Base-by-base conservation (phyloP, 2,113 vertebrate species). In the Menidia beryllina region DNA sequence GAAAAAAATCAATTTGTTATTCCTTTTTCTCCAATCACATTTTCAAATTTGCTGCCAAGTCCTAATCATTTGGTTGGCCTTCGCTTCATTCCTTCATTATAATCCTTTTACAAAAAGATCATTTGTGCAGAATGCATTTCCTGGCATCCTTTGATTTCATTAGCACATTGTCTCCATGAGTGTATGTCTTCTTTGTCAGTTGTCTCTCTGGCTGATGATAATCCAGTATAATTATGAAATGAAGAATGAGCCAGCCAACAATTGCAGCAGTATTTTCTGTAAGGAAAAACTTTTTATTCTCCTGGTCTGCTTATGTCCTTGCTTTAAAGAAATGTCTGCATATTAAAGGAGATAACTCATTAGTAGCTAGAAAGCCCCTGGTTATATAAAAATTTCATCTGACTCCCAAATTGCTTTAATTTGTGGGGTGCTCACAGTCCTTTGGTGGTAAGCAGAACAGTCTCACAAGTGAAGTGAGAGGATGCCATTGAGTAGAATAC, bases 201-300 rank as follows among this genome's bases (percentile, higher is more conserved):
- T 89, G 80, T 71, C 75, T 88, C 77, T 86, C 84, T 45, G 60
- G 88, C 85, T 89, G 88, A 89, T 89, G 88, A 91, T 91, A 91
- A 88, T 88, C 58, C 57, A 55, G 77, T 68, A 68, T 91, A 91
- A 91, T 90, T 91, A 86, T 77, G 72, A 89, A 82, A 84, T 86
- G 87, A 93, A 79, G 60, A 85, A 89, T 88, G 75, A 79, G 67
- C 75, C 89, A 90, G 88, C 75, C 85, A 80, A 75, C 73, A 58
- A 70, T 86, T 84, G 82, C 83, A 77, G 77, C 88, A 88, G 89
- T 85, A 77, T 87, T 88, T 89, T 83, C 56, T 69, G 61, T 71
- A 82, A 89, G 57, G 58, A 30, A 55, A 77, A 88, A 89, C 81
- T 88, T 86, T 43, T 11, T 49, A 27, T 62, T 9, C 71, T 72